Conservation (phyloP, 2,113 vertebrate genomes). For the Hystrix brachyura region DNA sequence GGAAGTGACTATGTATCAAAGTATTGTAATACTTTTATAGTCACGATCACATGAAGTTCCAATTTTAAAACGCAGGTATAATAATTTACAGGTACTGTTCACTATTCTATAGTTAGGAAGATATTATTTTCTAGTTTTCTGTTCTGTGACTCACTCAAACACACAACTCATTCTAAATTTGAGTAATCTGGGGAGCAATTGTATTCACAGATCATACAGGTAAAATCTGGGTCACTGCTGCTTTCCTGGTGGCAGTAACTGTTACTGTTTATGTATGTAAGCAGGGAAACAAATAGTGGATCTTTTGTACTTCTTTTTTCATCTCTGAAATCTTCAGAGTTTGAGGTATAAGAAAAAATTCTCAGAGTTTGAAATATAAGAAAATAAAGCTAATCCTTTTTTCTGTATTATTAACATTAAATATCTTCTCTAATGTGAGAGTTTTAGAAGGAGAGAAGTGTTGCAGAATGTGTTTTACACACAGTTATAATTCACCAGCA, state of each 20-base stretch:
- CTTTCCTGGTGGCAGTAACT: not conserved
- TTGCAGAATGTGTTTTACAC: not conserved
- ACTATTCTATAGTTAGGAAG: not conserved
- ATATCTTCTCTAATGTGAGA: not conserved
- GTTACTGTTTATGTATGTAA: not conserved
- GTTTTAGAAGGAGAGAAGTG: not conserved
- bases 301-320: not conserved
- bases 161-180: not conserved
- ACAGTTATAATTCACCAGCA: not conserved
- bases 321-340: not conserved
- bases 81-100: not conserved
- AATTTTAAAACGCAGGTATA: not conserved
- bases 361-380: no score
- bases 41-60: not conserved
- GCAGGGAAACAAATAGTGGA: not conserved
- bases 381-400: not conserved
- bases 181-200: fast-evolving
- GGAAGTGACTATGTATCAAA: not conserved
- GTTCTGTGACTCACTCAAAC: not conserved
- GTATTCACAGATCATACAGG: not conserved
- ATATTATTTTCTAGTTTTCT: not conserved
- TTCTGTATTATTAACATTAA: not conserved
- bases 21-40: not conserved
- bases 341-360: not conserved
- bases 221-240: not conserved